phyloP scores from a whole-genome alignment of 2,888 invertebrate species.

The Idaea biselata region DNA sequence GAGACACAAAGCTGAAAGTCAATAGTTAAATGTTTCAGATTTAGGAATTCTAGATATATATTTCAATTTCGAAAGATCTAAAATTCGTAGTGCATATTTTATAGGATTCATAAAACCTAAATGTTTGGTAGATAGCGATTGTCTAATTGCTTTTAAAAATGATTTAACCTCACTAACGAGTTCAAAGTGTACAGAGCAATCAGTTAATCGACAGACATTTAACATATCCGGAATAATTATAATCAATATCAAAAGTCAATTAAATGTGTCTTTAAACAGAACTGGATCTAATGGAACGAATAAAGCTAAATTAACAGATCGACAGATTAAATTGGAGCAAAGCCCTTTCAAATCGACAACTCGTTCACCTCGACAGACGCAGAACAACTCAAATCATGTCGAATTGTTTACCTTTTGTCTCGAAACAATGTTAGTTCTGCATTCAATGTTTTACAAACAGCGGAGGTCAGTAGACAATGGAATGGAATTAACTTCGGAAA shows the following conservation, averaged over 20 bases:
- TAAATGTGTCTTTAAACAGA: background rate
- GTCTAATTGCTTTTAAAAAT: background rate
- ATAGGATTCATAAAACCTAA: no score
- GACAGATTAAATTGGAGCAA: background rate
- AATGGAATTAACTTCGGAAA: constrained; percentile 19
- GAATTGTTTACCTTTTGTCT: constrained; percentile 2
- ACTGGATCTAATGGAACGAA: background rate
- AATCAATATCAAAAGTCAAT: background rate
- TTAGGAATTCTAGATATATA: background rate
- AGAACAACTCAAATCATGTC: background rate
- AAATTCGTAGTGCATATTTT: background rate
- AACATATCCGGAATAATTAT: background rate
- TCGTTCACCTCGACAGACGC: background rate
- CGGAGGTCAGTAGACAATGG: constrained; percentile 18
- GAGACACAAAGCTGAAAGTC: no score
- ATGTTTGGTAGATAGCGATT: background rate
- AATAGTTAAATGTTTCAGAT: no score
- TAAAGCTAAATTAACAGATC: background rate
- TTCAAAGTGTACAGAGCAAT: background rate
- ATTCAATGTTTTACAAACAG: constrained; percentile 3
- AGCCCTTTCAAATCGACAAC: background rate
- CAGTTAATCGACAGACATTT: background rate
- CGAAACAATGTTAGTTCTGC: background rate
- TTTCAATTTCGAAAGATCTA: background rate
- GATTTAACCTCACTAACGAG: background rate